Percentiles rank a stretch among this genome's conserved stretches.
Conservation (phyloP, 2,113 vertebrate species). For the Gnathonemus echidnorhynchus region DNA sequence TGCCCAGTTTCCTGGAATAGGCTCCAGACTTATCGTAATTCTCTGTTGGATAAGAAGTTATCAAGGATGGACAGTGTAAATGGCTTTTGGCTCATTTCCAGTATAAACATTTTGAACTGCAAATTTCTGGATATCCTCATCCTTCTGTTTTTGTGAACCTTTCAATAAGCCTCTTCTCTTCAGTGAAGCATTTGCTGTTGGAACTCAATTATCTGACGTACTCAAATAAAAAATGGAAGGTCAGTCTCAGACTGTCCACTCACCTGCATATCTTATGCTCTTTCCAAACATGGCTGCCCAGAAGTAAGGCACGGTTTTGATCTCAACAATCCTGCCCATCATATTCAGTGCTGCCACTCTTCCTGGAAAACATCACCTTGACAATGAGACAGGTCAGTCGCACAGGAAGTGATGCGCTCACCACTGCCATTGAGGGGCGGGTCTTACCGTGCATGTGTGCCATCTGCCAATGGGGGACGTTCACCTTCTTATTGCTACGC, state of each 20-base stretch:
- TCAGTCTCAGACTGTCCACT: background rate
- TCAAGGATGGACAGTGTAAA: background rate
- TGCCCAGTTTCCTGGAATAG: background rate
- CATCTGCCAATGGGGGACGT: constrained; percentile 98
- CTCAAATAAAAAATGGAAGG: background rate
- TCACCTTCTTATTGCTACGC: constrained; percentile 91
- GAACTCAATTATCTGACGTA: background rate
- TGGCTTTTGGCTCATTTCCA: background rate
- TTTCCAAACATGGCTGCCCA: constrained; percentile 97
- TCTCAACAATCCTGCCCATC: constrained; percentile 78
- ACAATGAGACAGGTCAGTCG: background rate
- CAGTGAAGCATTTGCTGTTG: background rate
- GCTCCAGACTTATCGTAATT: background rate
- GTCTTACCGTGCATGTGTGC: constrained; percentile 85
- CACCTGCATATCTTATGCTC: constrained; percentile 89
- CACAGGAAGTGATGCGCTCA: background rate
- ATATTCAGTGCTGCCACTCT: constrained; percentile 85
- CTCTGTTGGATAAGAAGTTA: background rate
- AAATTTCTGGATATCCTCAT: background rate
- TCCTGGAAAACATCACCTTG: constrained; percentile 54
- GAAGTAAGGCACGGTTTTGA: constrained; percentile 85
- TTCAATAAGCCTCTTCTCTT: background rate
- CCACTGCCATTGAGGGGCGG: background rate
- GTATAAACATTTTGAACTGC: background rate
- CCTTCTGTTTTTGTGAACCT: background rate